phyloP scores from a whole-genome alignment of 1,140 invertebrate species.

The Drosophila saltans region DNA sequence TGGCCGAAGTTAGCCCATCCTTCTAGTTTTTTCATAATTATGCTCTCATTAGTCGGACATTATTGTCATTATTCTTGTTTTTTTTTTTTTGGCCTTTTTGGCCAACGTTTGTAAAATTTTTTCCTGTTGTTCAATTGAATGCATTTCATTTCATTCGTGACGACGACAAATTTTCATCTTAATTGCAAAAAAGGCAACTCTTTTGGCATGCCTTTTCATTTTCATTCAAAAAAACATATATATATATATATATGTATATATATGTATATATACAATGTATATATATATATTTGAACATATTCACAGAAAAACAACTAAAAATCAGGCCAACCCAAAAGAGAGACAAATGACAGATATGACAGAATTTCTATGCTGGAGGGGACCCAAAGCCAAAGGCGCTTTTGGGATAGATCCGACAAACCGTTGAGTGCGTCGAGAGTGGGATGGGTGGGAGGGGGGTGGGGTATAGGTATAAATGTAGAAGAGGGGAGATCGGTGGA shows the following conservation, averaged over 20 bases:
- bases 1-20: too few species aligned
- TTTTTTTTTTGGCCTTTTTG: background rate
- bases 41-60: constrained; percentile 44
- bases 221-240: constrained; percentile 33
- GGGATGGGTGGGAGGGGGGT: background rate
- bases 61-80: background rate
- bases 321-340: constrained; percentile 1
- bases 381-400: background rate
- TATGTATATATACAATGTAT: too few species aligned
- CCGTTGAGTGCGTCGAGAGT: constrained; percentile 26
- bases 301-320: constrained; percentile 24
- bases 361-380: constrained; percentile 23
- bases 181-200: constrained; percentile 63
- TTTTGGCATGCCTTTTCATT: constrained; percentile 64
- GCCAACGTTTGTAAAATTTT: constrained; percentile 23
- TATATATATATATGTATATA: constrained; percentile 30
- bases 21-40: constrained; percentile 44
- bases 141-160: constrained; percentile 72
- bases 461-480: background rate
- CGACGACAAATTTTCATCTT: constrained; percentile 66
- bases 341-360: constrained; percentile 37
- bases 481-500: background rate
- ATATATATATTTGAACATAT: constrained; percentile 30
- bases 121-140: constrained; percentile 68
- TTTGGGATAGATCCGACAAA: background rate